phyloP scores from a whole-genome alignment of 2,888 invertebrate genomes.

The Lissocephala sabroskyi region DNA sequence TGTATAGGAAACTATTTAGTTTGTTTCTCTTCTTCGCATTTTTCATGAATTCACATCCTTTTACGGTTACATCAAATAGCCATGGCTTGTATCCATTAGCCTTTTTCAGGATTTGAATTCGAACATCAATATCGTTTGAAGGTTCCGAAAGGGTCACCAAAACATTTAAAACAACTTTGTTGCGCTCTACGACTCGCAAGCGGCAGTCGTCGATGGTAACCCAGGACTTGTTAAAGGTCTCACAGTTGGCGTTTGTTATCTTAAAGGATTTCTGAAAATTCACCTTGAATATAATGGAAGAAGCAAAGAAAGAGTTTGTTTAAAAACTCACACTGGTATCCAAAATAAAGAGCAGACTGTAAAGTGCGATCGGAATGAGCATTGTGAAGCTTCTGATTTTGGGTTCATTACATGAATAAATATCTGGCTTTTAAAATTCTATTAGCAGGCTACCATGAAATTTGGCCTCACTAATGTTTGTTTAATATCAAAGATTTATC shows the following conservation, averaged over 20 bases:
- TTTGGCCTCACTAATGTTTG: no score
- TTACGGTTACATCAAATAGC: not conserved
- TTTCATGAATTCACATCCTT: not conserved
- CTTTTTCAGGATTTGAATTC: not conserved
- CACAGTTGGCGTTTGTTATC: conserved; percentile 3
- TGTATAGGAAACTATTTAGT: not conserved
- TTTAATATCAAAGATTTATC: no score
- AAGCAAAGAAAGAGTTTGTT: no score
- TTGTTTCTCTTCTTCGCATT: not conserved
- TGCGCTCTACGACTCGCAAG: not conserved
- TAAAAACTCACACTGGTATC: no score
- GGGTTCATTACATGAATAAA: no score
- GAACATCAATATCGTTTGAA: not conserved
- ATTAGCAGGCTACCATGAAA: no score
- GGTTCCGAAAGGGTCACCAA: not conserved
- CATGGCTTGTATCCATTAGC: not conserved
- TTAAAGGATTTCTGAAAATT: conserved; percentile 5
- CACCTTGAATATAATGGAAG: no score
- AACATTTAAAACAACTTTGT: not conserved
- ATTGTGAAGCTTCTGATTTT: no score
- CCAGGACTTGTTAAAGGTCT: conserved; percentile 5
- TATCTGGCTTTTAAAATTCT: no score
- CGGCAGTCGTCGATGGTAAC: conserved; percentile 1
- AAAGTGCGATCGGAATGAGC: no score
- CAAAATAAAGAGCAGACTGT: no score